Evolutionary conservation across 2,797 vertebrate genomes (phyloP), one percentile per base, ranked within the genome.

Genomic region (Pygocentrus nattereri): DNA sequence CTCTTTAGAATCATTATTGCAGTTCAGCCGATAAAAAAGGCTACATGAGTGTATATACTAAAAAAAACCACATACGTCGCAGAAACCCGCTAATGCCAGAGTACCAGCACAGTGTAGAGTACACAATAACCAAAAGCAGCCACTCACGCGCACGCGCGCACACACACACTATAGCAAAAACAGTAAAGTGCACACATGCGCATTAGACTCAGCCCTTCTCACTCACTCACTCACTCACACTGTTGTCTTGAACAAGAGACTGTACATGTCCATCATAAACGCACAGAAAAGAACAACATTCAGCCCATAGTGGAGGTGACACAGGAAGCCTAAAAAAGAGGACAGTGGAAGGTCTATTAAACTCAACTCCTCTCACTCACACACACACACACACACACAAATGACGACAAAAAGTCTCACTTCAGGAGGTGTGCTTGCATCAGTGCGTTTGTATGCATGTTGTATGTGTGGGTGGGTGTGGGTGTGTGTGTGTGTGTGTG

Each of bases 1-100:
- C 91, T 93, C 82, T 93, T 65, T 89, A 90, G 73, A 82, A 82
- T 88, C 89, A 94, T 95, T 95, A 95, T 95, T 95, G 94, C 94
- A 93, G 90, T 91, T 95, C 91, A 87, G 93, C 94, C 91, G 88
- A 94, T 94, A 94, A 91, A 94, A 94, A 94, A 93, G 88, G 81
- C 84, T 85, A 82, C 84, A 82, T 85, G 77, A 82, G 67, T 73
- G 47, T 49, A 70, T 70, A 70, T 49, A 49, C 49, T 82, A 73
- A 82, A 65, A 65, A 72, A 5, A 76, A 50, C 34, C 76, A 91
- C 87, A 89, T 61, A 78, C 88, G 83, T 91, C 89, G 90, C 92
- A 93, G 87, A 90, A 93, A 93, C 86, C 86, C 23, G 88, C 86
- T 89, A 94, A 94, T 95, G 94, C 93, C 93, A 94, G 92, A 91